Evolutionary conservation across 2,113 vertebrate genomes (phyloP).

Genomic region (Archilochus colubris): DNA sequence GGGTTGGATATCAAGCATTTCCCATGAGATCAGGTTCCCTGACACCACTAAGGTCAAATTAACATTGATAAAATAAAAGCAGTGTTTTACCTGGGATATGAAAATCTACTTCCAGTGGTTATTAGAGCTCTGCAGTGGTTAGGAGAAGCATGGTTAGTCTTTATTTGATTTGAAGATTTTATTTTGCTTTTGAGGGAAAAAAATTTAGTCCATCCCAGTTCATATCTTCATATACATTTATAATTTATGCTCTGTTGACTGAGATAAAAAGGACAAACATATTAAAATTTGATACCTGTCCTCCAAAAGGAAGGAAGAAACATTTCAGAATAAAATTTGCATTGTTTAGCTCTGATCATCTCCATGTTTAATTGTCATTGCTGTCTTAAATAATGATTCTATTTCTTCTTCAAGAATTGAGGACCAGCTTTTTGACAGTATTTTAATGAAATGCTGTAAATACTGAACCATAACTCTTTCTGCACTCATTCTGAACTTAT

Average conservation of each 20-base stretch:
- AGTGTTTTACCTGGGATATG: not conserved
- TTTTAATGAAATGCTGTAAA: not conserved
- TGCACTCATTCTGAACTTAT: not conserved
- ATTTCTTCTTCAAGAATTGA: not conserved
- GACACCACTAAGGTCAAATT: not conserved
- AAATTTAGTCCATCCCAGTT: not conserved
- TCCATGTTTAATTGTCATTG: conserved; percentile 25
- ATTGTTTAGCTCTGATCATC: conserved; percentile 31
- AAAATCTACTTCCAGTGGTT: not conserved
- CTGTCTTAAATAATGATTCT: conserved; percentile 32
- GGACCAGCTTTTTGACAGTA: conserved; percentile 17
- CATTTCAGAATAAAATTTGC: conserved; percentile 28
- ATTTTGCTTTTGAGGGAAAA: not conserved
- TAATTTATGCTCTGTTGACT: conserved; percentile 52
- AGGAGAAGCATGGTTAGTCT: not conserved
- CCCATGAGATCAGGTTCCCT: not conserved
- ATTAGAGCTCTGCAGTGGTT: not conserved
- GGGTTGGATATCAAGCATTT: not conserved
- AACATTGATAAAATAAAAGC: not conserved
- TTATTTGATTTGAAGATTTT: not conserved
- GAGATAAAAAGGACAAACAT: conserved; percentile 43
- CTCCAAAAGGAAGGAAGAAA: conserved; percentile 16
- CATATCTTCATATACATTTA: conserved; percentile 1
- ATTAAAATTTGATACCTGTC: conserved; percentile 64
- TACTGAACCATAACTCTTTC: not conserved